Evolutionary conservation across 2,888 invertebrate genomes (phyloP).

Genomic region (Unio delphinus): DNA sequence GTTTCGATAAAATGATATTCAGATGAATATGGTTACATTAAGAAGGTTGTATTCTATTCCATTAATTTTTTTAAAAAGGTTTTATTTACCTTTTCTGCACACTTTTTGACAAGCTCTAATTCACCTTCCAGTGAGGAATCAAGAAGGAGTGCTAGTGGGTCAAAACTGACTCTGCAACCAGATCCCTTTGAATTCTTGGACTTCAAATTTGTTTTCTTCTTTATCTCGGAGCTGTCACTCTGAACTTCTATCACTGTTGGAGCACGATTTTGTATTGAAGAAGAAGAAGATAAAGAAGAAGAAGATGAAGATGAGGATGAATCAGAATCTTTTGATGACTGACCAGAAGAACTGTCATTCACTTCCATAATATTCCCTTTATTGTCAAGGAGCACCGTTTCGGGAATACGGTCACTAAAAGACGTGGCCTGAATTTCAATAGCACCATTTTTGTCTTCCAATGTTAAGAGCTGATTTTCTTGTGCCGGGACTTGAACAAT

Average conservation of each 20-base stretch:
- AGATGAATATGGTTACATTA: no score
- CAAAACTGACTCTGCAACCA: conserved; percentile 87
- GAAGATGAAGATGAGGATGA: conserved; percentile 16
- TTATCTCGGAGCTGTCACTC: conserved; percentile 22
- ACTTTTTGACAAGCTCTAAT: conserved; percentile 94
- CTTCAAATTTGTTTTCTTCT: conserved; percentile 74
- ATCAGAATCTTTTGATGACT: conserved; percentile 15
- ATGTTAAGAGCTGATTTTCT: conserved; percentile 29
- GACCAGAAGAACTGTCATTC: conserved; percentile 26
- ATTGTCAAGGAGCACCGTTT: conserved; percentile 43
- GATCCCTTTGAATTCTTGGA: conserved; percentile 64
- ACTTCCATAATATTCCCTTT: conserved; percentile 50
- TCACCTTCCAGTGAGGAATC: conserved; percentile 99
- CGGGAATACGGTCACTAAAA: conserved; percentile 44
- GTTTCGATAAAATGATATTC: no score
- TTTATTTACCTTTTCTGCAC: conserved; percentile 79
- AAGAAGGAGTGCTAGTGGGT: conserved; percentile 93
- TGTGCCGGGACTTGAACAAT: conserved; percentile 28
- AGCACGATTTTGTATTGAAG: not conserved
- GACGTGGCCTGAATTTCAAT: conserved; percentile 49
- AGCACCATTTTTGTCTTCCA: conserved; percentile 29
- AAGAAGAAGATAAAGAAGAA: conserved; percentile 1
- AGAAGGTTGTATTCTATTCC: no score
- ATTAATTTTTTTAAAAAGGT: not conserved
- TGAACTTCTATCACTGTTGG: conserved; percentile 22